These are phyloP conservation scores for Drosophila mercatorum DNA, from an alignment of 2,888 invertebrate species.

Conservation along the genomic window DNA sequence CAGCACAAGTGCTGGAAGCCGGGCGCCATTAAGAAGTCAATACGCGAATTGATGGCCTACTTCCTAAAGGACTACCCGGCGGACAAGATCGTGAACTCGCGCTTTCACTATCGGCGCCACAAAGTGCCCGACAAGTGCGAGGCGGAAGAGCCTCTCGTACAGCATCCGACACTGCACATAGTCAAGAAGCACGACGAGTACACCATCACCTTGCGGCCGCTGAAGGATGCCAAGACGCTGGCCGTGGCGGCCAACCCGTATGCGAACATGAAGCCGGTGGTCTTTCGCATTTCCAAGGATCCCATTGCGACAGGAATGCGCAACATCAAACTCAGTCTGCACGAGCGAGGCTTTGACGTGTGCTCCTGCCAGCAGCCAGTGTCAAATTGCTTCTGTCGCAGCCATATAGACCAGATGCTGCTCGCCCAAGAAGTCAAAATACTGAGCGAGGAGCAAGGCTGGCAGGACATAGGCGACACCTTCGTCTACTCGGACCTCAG, in stretches of 20 bases:
- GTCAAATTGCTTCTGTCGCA: slow-evolving; percentile 78
- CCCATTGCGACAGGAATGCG: slow-evolving; percentile 85
- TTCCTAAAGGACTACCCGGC: slow-evolving; percentile 81
- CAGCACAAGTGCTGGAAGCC: slow-evolving; percentile 81
- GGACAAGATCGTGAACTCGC: slow-evolving; percentile 77
- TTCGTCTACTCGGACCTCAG: slow-evolving; percentile 75
- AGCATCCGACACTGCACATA: slow-evolving; percentile 88
- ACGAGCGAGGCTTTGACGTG: slow-evolving; percentile 86
- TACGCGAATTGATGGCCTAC: slow-evolving; percentile 82
- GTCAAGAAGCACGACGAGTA: slow-evolving; percentile 88
- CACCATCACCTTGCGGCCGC: slow-evolving; percentile 88
- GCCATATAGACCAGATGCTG: slow-evolving; percentile 84
- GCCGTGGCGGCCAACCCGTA: slow-evolving; percentile 88
- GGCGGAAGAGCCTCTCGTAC: slow-evolving; percentile 71
- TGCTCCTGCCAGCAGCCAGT: slow-evolving; percentile 86
- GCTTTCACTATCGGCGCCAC: slow-evolving; percentile 41
- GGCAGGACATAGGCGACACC: slow-evolving; percentile 60
- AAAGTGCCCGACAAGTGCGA: slow-evolving; percentile 81
- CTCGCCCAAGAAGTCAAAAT: slow-evolving; percentile 85
- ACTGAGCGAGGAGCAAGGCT: slow-evolving; percentile 74
- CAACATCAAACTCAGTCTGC: slow-evolving; percentile 86
- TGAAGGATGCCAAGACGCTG: slow-evolving; percentile 87
- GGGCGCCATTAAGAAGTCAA: slow-evolving; percentile 80
- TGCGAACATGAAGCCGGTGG: slow-evolving; percentile 88
- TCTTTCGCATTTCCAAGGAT: slow-evolving; percentile 88